These are phyloP conservation scores for Astur gentilis DNA, from an alignment of 2,113 vertebrate genomes.

Conservation along the genomic window DNA sequence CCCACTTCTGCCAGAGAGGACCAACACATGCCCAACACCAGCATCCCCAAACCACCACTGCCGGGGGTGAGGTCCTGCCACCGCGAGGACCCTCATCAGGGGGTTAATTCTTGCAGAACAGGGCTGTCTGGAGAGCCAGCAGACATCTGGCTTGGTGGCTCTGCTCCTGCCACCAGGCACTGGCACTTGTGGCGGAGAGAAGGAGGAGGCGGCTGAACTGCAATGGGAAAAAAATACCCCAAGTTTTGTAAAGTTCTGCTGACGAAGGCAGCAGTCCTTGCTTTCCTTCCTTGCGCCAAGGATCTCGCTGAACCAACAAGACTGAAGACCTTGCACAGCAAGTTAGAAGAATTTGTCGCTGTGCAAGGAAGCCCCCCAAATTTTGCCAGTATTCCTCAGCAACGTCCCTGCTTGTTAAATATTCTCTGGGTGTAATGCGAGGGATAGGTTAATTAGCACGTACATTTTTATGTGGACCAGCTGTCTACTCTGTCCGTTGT, in stretches of 20 bases:
- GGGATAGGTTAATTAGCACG: neutral
- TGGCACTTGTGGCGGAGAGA: neutral
- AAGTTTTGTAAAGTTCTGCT: neutral
- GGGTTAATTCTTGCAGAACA: neutral
- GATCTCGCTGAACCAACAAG: neutral
- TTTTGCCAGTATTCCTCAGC: slow-evolving; percentile 16
- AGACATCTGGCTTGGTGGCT: neutral
- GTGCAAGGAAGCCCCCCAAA: neutral
- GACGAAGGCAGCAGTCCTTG: neutral
- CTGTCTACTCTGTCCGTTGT: slow-evolving; percentile 16
- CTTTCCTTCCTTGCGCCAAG: neutral
- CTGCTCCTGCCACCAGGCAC: neutral
- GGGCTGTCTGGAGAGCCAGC: neutral
- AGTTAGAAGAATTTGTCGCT: neutral
- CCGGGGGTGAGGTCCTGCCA: neutral
- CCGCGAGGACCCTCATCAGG: accelerated
- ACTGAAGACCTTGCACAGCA: neutral
- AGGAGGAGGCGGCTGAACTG: neutral
- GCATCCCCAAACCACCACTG: neutral
- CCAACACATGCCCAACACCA: neutral
- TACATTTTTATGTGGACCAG: slow-evolving; percentile 22
- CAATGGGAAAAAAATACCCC: neutral
- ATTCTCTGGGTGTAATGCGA: neutral
- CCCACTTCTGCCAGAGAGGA: neutral
- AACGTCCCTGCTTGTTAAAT: neutral